Base-by-base conservation (phyloP, 2,113 vertebrate species). In the Budorcas taxicolor region DNA sequence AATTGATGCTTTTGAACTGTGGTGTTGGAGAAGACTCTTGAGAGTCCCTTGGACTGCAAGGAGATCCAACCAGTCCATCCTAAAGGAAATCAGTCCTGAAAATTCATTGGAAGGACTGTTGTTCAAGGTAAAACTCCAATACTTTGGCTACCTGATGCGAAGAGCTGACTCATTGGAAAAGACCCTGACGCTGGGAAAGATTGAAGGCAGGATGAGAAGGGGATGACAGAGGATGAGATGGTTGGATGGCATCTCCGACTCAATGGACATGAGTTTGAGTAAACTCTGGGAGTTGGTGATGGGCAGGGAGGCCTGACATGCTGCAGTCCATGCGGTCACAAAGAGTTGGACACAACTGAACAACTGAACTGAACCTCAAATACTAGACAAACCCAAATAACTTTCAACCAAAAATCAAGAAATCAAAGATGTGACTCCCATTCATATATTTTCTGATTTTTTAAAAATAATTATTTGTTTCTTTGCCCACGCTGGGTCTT, bases 241-340 rank as follows among this genome's bases (percentile, higher is more conserved):
- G 67, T 71, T 71, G n/a, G 67, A 23, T 40, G n/a, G 67, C 19
- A 71, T 40, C 67, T 23, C 19, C 3, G 0, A 71, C 67, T 71
- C n/a, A 40, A 6, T 71, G 67, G 67, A 23, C 19, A 71, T 71
- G 67, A 40, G 67, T 71, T 40, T 40, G 67, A 40, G 67, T 71
- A 5, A 40, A 71, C 19, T 40, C n/a, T 23, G 67, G 67, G 10
- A 71, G n/a, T 12, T 23, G 67, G n/a, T 23, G 67, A 40, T 40
- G 10, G 67, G 3, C 67, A 12, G 19, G 19, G n/a, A 71, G n/a
- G 67, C 67, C 67, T 40, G 67, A 12, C 0, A 0, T 71, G n/a
- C 67, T 71, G 9, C 0, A 12, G 67, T 40, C 17, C 67, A 40
- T 40, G 10, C 0, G 0, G n/a, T 71, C 0, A 3, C n/a, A 71